Evolutionary conservation across 2,888 invertebrate genomes (phyloP), one percentile per base, ranked within the genome.

Genomic region (Ormyrus labotus): DNA sequence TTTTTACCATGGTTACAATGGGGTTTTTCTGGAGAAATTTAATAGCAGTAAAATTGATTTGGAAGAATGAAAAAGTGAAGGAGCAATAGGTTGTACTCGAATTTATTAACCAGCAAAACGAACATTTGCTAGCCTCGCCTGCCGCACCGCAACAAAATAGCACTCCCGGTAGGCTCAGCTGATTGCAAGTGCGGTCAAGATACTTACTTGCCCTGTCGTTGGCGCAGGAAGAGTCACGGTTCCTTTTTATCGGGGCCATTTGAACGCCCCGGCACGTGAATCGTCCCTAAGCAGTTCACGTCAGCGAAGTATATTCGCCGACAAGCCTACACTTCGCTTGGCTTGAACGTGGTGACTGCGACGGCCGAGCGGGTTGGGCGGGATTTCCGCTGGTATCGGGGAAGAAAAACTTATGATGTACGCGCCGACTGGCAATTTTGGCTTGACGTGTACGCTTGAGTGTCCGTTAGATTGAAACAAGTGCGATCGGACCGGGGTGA

Each of bases 371-470:
- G 50, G 45, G 45, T 45, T 10, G 53, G 8, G 4, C 34, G 34
- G 34, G 34, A 34, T 34, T 34, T 34, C 34, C 34, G 34, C 34
- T 34, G 34, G 61, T 45, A 70, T 19, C 50, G 55, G 57, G 9
- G 45, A 48, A 7, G 51, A 5, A 67, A n/a, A 74, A 58, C 10
- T 47, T 6, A 13, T 58, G n/a, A 34, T 53, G 13, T 50, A 5
- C 61, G 53, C 64, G 63, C 57, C 78, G 63, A 81, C 71, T 75
- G 70, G 13, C 78, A 72, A 81, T 72, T 81, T 81, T 74, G 67
- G 34, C 34, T 55, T 71, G 78, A 71, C 58, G 65, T 74, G 34
- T 34, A 34, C 34, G 48, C 73, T 11, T 48, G 53, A 34, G 34
- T 19, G 57, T 55, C 50, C 19, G 34, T 34, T 45, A 51, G 11